Conservation (phyloP, 2,113 vertebrate species). For the Camelus dromedarius region DNA sequence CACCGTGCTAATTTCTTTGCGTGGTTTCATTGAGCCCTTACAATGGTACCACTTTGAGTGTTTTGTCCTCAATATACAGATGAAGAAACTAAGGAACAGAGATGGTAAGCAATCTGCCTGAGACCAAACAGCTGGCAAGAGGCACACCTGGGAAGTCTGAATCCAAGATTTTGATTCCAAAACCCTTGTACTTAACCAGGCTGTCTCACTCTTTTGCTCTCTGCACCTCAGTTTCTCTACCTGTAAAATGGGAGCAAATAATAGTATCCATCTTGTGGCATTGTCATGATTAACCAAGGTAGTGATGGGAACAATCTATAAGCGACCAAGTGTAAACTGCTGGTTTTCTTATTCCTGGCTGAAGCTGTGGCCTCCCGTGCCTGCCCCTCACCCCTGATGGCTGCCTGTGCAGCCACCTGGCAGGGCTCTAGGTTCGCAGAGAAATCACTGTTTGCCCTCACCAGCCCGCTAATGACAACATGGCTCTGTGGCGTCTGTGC, state of each 20-base stretch:
- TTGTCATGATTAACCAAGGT: not conserved
- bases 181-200: not conserved
- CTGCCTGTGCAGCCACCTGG: not conserved
- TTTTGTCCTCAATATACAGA: not conserved
- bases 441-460: not conserved
- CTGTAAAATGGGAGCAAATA: not conserved
- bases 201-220: not conserved
- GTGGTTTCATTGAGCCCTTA: not conserved
- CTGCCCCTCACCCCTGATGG: not conserved
- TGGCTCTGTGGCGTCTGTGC: not conserved
- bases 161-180: not conserved
- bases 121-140: not conserved
- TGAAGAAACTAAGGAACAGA: not conserved
- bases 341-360: not conserved
- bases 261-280: fast-evolving
- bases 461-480: not conserved
- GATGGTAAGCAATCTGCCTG: not conserved
- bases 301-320: not conserved
- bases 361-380: not conserved
- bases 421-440: not conserved
- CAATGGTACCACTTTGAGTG: not conserved
- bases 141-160: not conserved
- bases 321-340: not conserved
- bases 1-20: not conserved
- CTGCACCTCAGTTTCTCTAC: not conserved